A percentile compares a stretch with the other conserved stretches of the same genome.
phyloP scores from a whole-genome alignment of 2,888 invertebrate species.

The Apodemia zela region DNA sequence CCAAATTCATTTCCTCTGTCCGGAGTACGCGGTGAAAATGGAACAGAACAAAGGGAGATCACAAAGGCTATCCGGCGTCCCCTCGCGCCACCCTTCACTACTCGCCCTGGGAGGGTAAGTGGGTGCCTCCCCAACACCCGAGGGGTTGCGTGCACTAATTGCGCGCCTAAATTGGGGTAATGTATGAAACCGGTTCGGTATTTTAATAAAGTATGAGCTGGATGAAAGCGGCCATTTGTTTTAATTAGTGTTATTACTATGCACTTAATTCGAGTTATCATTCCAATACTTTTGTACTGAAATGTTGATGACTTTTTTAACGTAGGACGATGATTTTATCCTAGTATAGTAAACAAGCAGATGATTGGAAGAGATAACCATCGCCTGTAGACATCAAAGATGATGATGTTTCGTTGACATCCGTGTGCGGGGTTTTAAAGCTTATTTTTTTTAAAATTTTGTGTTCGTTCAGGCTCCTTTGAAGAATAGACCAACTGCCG shows the following conservation, averaged over 20 bases:
- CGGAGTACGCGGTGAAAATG: slow-evolving; percentile 55
- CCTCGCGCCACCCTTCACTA: slow-evolving; percentile 33
- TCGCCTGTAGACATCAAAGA: no score
- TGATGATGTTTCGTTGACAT: no score
- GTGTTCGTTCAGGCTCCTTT: no score
- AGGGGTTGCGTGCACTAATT: slow-evolving; percentile 66
- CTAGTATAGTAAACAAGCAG: no score
- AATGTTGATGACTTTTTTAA: no score
- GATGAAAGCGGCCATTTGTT: slow-evolving; percentile 68
- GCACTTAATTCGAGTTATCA: neutral
- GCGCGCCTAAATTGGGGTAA: slow-evolving; percentile 75
- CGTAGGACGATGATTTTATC: no score
- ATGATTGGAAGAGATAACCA: no score
- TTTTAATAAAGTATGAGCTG: slow-evolving; percentile 73
- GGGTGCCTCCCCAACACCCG: slow-evolving; percentile 42
- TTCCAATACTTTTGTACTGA: no score
- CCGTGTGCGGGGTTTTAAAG: no score
- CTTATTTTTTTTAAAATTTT: no score
- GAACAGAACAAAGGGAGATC: slow-evolving; percentile 56
- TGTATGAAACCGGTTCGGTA: slow-evolving; percentile 62
- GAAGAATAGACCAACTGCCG: no score
- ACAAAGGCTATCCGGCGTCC: slow-evolving; percentile 46
- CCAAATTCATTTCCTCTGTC: slow-evolving; percentile 73
- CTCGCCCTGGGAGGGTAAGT: slow-evolving; percentile 35
- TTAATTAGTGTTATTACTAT: slow-evolving; percentile 48